A percentile compares a stretch with the other conserved stretches of the same genome.
These are phyloP conservation scores for Acropora tenuis DNA, from an alignment of 64 coral and sea anemone genomes.

Conservation along the genomic window DNA sequence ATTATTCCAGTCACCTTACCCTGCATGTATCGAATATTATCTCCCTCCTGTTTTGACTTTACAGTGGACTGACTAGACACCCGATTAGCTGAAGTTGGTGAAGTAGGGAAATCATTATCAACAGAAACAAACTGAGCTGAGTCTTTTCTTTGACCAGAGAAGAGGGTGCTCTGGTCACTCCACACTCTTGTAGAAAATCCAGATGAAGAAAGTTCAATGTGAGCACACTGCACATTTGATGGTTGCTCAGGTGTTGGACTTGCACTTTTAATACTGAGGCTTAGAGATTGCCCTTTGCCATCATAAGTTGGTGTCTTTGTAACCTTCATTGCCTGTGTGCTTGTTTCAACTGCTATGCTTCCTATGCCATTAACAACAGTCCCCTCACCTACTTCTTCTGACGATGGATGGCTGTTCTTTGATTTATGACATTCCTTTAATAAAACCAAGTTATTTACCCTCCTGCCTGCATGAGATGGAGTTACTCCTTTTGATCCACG, in stretches of 20 bases:
- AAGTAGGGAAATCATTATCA: not conserved
- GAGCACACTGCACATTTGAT: not conserved
- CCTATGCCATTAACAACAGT: not conserved
- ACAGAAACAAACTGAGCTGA: not conserved
- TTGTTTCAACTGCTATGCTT: slow-evolving; percentile 13
- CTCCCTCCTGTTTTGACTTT: not conserved
- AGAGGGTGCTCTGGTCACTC: not conserved
- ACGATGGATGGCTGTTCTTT: not conserved
- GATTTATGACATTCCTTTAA: not conserved
- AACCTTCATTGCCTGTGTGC: not conserved
- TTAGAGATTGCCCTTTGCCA: slow-evolving; percentile 21
- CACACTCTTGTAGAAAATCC: slow-evolving; percentile 11
- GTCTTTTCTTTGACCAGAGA: not conserved
- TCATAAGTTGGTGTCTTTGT: not conserved
- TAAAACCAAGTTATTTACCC: not conserved
- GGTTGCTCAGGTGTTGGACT: not conserved
- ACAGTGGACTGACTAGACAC: not conserved
- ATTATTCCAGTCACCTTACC: not conserved
- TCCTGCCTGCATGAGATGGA: not conserved
- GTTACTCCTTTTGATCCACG: slow-evolving; percentile 21
- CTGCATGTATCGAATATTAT: not conserved
- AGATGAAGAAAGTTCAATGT: slow-evolving; percentile 13
- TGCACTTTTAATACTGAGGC: slow-evolving; percentile 9
- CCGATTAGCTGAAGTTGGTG: not conserved
- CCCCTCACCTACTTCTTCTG: not conserved